Evolutionary conservation across 64 coral and sea anemone genomes (phyloP).

Genomic region (Trachythela sp.): DNA sequence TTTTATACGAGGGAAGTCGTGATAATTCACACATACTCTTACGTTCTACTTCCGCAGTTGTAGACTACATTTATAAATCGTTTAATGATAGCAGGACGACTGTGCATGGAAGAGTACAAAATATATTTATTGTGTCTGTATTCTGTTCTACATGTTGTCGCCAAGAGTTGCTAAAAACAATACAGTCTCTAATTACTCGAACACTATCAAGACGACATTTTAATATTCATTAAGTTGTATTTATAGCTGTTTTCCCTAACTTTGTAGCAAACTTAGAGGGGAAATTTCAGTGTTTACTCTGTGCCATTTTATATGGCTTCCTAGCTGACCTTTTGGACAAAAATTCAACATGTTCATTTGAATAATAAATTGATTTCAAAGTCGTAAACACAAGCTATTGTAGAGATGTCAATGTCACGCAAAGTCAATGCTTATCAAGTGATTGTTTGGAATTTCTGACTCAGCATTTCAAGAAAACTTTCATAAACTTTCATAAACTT

Average conservation of each 20-base stretch:
- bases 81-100: background rate
- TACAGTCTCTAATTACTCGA: constrained; percentile 3
- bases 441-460: background rate
- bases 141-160: background rate
- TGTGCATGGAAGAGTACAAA: background rate
- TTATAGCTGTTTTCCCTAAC: background rate
- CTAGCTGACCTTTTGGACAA: background rate
- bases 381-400: background rate
- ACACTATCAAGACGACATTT: constrained; percentile 3
- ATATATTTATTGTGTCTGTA: background rate
- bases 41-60: background rate
- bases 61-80: background rate
- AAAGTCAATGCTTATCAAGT: background rate
- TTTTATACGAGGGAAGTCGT: background rate
- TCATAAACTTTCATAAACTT: no score
- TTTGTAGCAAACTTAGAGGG: background rate
- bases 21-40: background rate
- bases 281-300: background rate
- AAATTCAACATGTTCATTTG: background rate
- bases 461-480: background rate
- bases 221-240: constrained; percentile 8
- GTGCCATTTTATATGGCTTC: background rate
- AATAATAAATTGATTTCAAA: background rate
- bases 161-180: constrained; percentile 3
- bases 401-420: background rate